Evolutionary conservation across 2,113 vertebrate genomes (phyloP).

Genomic region (Lagenorhynchus albirostris): DNA sequence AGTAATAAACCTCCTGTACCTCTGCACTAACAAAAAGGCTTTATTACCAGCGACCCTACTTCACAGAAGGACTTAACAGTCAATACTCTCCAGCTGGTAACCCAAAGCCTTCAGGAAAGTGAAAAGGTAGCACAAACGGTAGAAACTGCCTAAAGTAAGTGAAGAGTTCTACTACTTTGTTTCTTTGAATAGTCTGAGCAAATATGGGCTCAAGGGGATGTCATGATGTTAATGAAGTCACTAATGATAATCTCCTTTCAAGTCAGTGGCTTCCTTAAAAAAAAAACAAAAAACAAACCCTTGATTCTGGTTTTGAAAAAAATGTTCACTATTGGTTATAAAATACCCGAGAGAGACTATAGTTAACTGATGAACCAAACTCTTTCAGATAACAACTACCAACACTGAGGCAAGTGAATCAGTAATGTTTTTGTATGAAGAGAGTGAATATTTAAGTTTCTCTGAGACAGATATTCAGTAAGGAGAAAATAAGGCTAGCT

Average conservation of each 20-base stretch:
- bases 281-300: background rate
- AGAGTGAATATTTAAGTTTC: background rate
- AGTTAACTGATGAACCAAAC: background rate
- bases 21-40: background rate
- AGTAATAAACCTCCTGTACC: background rate
- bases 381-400: background rate
- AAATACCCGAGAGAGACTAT: background rate
- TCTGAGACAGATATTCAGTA: background rate
- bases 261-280: background rate
- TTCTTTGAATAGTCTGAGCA: background rate
- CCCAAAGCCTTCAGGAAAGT: background rate
- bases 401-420: background rate
- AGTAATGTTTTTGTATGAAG: background rate
- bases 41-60: background rate
- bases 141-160: background rate
- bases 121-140: background rate
- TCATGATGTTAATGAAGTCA: background rate
- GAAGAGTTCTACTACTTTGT: background rate
- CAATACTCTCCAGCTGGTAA: background rate
- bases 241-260: conserved; percentile 3
- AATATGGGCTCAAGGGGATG: background rate
- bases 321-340: background rate
- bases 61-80: background rate
- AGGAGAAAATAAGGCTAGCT: conserved; percentile 19
- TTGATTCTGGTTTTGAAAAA: background rate